Evolutionary conservation across 2,113 vertebrate genomes (phyloP), one percentile per base, ranked within the genome.

Genomic region (Passerina amoena): DNA sequence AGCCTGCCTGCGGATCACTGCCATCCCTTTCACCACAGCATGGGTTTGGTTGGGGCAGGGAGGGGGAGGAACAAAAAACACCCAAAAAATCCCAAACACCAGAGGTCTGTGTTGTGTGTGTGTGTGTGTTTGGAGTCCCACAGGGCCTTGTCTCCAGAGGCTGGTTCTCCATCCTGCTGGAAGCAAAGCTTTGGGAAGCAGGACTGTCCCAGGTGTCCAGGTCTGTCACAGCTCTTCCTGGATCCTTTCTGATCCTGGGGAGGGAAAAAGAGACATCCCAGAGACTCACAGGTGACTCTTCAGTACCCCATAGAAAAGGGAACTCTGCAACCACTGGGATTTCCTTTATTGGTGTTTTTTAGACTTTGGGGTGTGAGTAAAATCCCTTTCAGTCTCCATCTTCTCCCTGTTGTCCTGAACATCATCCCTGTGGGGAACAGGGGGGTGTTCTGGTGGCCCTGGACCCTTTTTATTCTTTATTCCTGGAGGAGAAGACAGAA

Each of bases 151-250:
- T 53, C 33, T 82, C 73, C 73, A 72, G 60, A 50, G 64, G 86
- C 3, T 80, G 40, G 45, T 53, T 30, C 83, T 61, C 24, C 45
- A 54, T 96, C 79, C 71, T 95, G 82, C 91, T 94, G 94, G 84
- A 88, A 82, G 96, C 90, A 93, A 90, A 94, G 77, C 86, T 82
- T 84, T 80, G 70, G 95, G 87, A 94, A 91, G 87, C 10, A 6
- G 75, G 76, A 66, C 23, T 75, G 88, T 92, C 84, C 68, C 69
- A 27, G 68, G 11, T 88, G 80, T 90, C 89, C 20, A 13, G 42
- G 42, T 60, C 57, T 86, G 89, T 96, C 38, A 30, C 37, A 47
- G 57, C 61, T 94, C 86, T 92, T 53, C 63, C 61, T 60, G 66
- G 89, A 79, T 59, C 40, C 81, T 61, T 53, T 18, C 80, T 86